A percentile compares a stretch with the other conserved stretches of the same genome.
Conservation (phyloP, 2,113 vertebrate genomes). For the Meleagris gallopavo region DNA sequence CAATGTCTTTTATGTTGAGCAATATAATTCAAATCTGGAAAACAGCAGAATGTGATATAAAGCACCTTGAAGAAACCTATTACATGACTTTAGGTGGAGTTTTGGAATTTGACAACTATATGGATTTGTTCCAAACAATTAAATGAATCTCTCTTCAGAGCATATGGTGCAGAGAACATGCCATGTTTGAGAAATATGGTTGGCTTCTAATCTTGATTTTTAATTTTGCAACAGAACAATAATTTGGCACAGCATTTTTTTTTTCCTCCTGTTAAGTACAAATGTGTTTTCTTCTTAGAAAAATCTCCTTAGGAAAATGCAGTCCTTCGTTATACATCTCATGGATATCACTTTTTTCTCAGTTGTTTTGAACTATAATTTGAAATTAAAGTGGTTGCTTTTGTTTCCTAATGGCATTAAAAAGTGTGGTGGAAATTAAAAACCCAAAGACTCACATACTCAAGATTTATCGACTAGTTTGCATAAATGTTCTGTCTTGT, state of each 20-base stretch:
- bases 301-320: neutral
- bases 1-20: neutral
- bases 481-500: neutral
- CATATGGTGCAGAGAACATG: conserved; percentile 64
- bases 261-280: neutral
- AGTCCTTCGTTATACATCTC: neutral
- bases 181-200: conserved; percentile 66
- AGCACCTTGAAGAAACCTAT: conserved; percentile 55
- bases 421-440: neutral
- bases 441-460: neutral
- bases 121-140: conserved; percentile 61
- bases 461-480: neutral
- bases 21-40: conserved; percentile 22
- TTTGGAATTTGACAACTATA: conserved; percentile 48
- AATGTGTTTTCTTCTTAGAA: conserved; percentile 5
- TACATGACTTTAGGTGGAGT: conserved; percentile 35
- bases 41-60: neutral
- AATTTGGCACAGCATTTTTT: conserved; percentile 1
- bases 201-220: conserved; percentile 67
- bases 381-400: neutral
- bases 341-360: neutral
- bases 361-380: neutral
- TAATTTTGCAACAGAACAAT: conserved; percentile 62
- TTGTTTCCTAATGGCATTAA: neutral
- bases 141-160: conserved; percentile 59